Base-by-base conservation (phyloP, 1,140 invertebrate genomes). In the Conopomorpha cramerella region DNA sequence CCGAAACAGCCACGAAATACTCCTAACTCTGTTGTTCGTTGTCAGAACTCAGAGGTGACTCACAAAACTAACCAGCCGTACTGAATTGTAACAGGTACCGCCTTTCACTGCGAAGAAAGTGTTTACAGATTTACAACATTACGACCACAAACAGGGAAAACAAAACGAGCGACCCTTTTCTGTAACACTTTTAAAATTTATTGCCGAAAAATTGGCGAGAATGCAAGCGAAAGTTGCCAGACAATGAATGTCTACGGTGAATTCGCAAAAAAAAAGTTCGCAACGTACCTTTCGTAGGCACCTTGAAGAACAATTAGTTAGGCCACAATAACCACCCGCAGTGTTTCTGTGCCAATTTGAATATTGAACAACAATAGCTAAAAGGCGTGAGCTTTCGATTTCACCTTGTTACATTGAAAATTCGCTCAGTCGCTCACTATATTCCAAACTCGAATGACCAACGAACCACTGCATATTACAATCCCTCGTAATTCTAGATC, bases 301-400 rank as follows among this genome's bases (percentile, higher is more conserved):
- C 10, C 28, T 14, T 30, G 10, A 14, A 11, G 36, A 55, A 40
- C 55, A 60, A 63, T 47, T 16, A 37, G 14, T 30, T 30, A 31
- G 31, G 32, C 4, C 19, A 65, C 54, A 67, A 66, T 48, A 58
- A 55, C 64, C 70, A 68, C 70, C 70, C 62, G 57, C 53, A 17
- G 70, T 67, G 43, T 26, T 30, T 36, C 30, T 36, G 6, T 4
- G 18, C 34, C 51, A 39, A 68, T 72, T 74, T 68, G 58, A 63
- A 71, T 71, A 70, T 67, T 70, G n/a, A n/a, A n/a, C n/a, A n/a
- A n/a, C n/a, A n/a, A 63, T 70, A 64, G 56, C 55, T 51, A 57
- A 54, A 50, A 51, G 41, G 16, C 32, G 23, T 40, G 35, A 34
- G 35, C 43, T 59, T 68, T 63, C 61, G 47, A 47, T 74, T 68